Conservation (phyloP, 2,797 vertebrate species). For the Tamandua tetradactyla region DNA sequence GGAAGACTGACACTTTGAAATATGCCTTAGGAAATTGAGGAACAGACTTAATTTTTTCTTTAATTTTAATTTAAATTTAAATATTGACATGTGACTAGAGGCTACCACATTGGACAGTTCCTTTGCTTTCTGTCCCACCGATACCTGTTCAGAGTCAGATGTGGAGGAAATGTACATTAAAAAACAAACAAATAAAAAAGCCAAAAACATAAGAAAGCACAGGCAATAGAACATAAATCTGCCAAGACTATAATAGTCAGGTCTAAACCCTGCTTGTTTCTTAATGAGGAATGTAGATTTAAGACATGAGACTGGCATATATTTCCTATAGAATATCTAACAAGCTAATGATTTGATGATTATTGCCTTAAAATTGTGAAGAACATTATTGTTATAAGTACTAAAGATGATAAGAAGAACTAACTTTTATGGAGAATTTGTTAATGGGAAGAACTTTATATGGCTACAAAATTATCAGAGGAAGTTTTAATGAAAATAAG, state of each 20-base stretch:
- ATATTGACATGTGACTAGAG: background rate
- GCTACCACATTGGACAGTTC: background rate
- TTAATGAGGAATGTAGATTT: fast-evolving
- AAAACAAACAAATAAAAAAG: background rate
- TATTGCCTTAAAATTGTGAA: background rate
- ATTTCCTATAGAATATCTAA: background rate
- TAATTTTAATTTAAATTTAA: background rate
- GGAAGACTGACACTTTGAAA: fast-evolving
- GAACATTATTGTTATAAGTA: background rate
- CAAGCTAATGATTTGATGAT: no score
- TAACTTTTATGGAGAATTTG: background rate
- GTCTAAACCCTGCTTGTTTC: fast-evolving
- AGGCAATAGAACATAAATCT: fast-evolving
- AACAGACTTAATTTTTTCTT: background rate
- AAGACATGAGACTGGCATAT: fast-evolving
- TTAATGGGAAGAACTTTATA: background rate
- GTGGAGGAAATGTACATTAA: background rate
- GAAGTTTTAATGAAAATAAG: background rate
- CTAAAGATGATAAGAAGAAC: background rate
- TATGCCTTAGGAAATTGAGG: fast-evolving
- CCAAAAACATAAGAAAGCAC: no score
- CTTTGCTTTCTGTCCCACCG: fast-evolving
- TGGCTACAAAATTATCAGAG: background rate
- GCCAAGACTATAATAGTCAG: fast-evolving
- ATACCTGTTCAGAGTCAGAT: background rate